Percentiles rank a stretch among this genome's conserved stretches.
phyloP scores from a whole-genome alignment of 2,113 vertebrate species.

The Gadus chalcogrammus region DNA sequence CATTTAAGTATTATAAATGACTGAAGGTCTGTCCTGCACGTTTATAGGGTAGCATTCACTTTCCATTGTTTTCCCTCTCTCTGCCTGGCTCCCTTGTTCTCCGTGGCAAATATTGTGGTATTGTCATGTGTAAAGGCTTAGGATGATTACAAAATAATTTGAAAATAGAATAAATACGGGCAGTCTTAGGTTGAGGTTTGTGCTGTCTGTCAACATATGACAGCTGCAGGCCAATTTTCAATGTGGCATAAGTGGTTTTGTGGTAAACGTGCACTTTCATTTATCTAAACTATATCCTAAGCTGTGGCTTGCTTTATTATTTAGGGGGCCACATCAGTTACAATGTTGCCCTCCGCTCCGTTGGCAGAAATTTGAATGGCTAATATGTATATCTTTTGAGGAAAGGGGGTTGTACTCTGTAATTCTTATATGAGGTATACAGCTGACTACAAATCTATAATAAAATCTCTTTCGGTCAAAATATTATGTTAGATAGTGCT shows the following conservation, averaged over 20 bases:
- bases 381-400: constrained; percentile 55
- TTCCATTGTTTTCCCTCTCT: constrained; percentile 33
- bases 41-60: constrained; percentile 26
- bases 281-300: constrained; percentile 70
- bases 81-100: background rate
- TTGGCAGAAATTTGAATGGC: constrained; percentile 45
- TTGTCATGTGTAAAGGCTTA: constrained; percentile 68
- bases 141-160: constrained; percentile 75
- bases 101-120: constrained; percentile 49
- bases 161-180: constrained; percentile 70
- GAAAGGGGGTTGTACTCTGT: constrained; percentile 15
- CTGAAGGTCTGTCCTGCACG: constrained; percentile 31
- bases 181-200: constrained; percentile 67
- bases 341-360: constrained; percentile 58
- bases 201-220: constrained; percentile 69
- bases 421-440: constrained; percentile 19
- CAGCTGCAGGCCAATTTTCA: constrained; percentile 72
- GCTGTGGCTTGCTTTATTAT: constrained; percentile 66
- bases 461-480: too few species aligned
- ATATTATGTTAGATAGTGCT: too few species aligned
- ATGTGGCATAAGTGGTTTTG: constrained; percentile 72
- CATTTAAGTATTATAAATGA: background rate
- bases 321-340: constrained; percentile 57
- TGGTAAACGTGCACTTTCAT: constrained; percentile 66
- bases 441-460: too few species aligned